Base-by-base conservation (phyloP, 2,888 invertebrate species). In the Phragmatobia fuliginosa region DNA sequence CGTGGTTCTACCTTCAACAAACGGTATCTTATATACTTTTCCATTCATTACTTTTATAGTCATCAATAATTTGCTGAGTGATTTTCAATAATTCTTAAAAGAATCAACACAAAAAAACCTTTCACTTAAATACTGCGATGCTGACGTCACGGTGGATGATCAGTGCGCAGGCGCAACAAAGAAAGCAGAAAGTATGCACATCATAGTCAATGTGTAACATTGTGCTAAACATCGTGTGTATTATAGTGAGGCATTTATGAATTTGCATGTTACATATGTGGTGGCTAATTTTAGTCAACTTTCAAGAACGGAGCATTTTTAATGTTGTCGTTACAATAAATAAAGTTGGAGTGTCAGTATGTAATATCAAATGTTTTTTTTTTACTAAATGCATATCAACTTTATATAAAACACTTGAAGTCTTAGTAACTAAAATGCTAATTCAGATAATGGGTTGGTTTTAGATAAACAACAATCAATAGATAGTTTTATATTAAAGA, bases 171-270 rank as follows among this genome's bases (percentile, higher is more conserved):
- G 67, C 72, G 70, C 69, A 68, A 72, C 70, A 63, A 81, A 81
- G 80, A 81, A 81, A 81, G 81, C 80, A 81, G 80, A 81, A 81
- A 81, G 79, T 72, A 73, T 77, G 76, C 67, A 68, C 74, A 75
- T 69, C 64, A 71, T 62, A 62, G 67, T 72, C 72, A 60, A 72
- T 72, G 72, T 80, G 78, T 76, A 56, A 69, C 65, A 61, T 69
- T 63, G 66, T 67, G 60, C 59, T 49, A 67, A 33, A 62, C 36
- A 62, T 66, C 36, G 62, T 41, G 32, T 58, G 38, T 62, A n/a
- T 56, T 65, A 33, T 62, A 28, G 8, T 62, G 18, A 28, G 28
- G 14, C 38, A 31, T 38, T 60, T 28, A 33, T 25, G 32, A 62
- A 67, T 67, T 67, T 62, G 62, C 56, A 62, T 62, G 67, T 36